Evolutionary conservation across 2,113 vertebrate genomes (phyloP).

Genomic region (Forbesichthys papilliferus): DNA sequence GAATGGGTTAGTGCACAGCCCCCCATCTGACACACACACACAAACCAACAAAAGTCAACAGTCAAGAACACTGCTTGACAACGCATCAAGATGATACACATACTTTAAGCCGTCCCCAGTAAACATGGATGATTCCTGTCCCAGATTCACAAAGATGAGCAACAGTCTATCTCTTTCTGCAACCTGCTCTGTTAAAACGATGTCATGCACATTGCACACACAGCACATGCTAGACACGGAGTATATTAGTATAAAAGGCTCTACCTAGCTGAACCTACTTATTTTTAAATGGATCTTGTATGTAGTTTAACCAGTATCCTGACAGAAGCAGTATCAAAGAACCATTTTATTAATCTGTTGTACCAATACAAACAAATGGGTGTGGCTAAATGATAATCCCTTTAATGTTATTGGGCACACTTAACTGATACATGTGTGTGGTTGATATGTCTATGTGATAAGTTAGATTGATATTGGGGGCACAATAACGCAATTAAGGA

Average conservation of each 20-base stretch:
- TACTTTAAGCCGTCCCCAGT: slow-evolving; percentile 41
- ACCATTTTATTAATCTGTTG: too few relatives aligned
- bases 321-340: neutral
- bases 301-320: neutral
- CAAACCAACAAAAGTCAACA: slow-evolving; percentile 1
- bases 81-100: slow-evolving; percentile 46
- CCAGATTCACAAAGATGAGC: slow-evolving; percentile 5
- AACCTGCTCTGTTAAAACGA: slow-evolving; percentile 19
- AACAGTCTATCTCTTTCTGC: neutral
- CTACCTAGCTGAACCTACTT: slow-evolving; percentile 28
- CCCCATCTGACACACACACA: slow-evolving; percentile 31
- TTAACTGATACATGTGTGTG: neutral
- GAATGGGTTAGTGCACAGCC: neutral
- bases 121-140: slow-evolving; percentile 2
- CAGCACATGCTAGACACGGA: slow-evolving; percentile 23
- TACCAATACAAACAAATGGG: neutral
- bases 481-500: neutral
- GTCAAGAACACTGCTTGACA: slow-evolving; percentile 43
- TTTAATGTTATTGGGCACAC: neutral
- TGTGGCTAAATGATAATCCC: neutral
- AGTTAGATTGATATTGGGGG: neutral
- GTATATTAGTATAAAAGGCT: slow-evolving; percentile 34
- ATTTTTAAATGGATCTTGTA: slow-evolving; percentile 1
- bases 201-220: neutral
- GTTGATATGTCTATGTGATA: neutral